phyloP scores from a whole-genome alignment of 2,888 invertebrate genomes.

The Cephus pulcher region DNA sequence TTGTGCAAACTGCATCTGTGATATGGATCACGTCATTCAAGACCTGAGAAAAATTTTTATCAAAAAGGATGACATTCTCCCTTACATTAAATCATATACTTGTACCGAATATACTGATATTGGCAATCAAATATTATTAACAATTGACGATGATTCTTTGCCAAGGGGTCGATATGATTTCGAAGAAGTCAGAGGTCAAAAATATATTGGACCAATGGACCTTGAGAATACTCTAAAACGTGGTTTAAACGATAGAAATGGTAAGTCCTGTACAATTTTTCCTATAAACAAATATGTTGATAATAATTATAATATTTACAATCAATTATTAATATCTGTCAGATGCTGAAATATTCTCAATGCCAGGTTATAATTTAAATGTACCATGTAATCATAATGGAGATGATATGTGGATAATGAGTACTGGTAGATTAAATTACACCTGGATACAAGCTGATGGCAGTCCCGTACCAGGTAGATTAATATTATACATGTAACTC shows the following conservation, averaged over 20 bases:
- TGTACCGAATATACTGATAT: conserved; percentile 44
- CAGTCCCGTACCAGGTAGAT: conserved; percentile 41
- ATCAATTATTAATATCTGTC: conserved; percentile 7
- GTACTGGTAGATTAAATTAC: conserved; percentile 46
- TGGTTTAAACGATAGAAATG: conserved; percentile 26
- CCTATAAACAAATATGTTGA: neutral
- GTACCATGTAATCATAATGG: conserved; percentile 49
- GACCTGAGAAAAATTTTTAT: conserved; percentile 34
- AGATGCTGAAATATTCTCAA: conserved; percentile 45
- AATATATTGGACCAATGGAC: conserved; percentile 45
- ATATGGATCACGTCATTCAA: conserved; percentile 35
- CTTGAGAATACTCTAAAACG: conserved; percentile 37
- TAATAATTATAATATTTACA: neutral
- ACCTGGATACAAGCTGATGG: conserved; percentile 48
- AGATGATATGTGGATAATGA: conserved; percentile 45
- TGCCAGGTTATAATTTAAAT: conserved; percentile 51
- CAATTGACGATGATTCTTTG: conserved; percentile 33
- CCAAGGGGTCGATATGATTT: conserved; percentile 36
- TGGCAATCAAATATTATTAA: conserved; percentile 45
- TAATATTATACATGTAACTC: neutral
- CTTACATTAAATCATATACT: conserved; percentile 38
- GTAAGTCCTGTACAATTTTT: conserved; percentile 20
- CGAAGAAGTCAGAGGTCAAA: conserved; percentile 42
- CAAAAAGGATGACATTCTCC: conserved; percentile 33
- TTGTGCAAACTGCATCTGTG: conserved; percentile 47